These are phyloP conservation scores for Drosophila takahashii DNA, from an alignment of 1,140 invertebrate species.

Conservation along the genomic window DNA sequence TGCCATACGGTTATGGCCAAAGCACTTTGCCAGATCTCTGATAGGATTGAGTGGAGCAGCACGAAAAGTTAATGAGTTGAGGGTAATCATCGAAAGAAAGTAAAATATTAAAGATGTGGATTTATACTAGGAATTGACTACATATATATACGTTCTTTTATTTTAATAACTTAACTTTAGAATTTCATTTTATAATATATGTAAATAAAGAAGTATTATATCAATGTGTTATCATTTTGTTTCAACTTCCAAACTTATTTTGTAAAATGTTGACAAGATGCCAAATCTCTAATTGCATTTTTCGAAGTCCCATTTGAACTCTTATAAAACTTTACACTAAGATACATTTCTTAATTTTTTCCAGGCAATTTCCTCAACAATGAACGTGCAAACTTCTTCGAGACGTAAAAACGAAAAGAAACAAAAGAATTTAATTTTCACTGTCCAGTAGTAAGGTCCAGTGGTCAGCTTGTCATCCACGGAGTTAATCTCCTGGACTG, in stretches of 20 bases:
- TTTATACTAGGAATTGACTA: neutral
- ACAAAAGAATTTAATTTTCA: slow-evolving; percentile 30
- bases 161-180: no score
- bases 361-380: slow-evolving; percentile 54
- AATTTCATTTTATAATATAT: no score
- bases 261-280: neutral
- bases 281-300: neutral
- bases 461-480: slow-evolving; percentile 49
- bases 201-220: no score
- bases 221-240: no score
- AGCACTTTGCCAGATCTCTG: slow-evolving; percentile 42
- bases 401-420: slow-evolving; percentile 19
- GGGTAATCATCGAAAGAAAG: slow-evolving; percentile 7
- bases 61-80: slow-evolving; percentile 32
- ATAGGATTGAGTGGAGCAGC: slow-evolving; percentile 24
- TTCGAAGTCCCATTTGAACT: neutral
- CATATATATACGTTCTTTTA: neutral
- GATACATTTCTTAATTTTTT: slow-evolving; percentile 21
- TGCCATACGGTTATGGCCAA: slow-evolving; percentile 14
- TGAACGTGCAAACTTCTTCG: slow-evolving; percentile 51
- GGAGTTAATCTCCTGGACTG: slow-evolving; percentile 60
- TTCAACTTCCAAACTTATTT: no score
- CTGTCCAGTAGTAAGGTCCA: slow-evolving; percentile 11
- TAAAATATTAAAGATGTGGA: neutral
- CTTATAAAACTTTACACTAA: neutral